Conservation (phyloP, 2,797 vertebrate species). For the Peromyscus attwateri region DNA sequence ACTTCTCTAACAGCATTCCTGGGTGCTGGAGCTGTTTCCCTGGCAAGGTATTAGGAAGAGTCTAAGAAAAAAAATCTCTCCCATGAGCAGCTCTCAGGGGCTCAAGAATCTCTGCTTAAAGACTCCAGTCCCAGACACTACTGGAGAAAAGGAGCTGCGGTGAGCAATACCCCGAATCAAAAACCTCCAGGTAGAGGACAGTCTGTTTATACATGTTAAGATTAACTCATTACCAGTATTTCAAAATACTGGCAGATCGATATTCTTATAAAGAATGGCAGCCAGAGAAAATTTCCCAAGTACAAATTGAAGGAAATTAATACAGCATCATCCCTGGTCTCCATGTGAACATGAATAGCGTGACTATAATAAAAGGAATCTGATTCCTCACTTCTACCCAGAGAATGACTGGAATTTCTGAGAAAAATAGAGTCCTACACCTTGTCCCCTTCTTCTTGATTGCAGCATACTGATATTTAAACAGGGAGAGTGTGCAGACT, state of each 20-base stretch:
- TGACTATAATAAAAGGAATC: background rate
- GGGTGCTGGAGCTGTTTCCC: background rate
- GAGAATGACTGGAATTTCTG: background rate
- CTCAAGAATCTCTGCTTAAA: background rate
- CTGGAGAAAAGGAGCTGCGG: background rate
- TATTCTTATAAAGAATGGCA: conserved; percentile 37
- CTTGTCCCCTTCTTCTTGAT: background rate
- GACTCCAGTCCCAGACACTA: background rate
- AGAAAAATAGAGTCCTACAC: background rate
- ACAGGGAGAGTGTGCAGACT: background rate
- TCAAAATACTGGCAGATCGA: conserved; percentile 39
- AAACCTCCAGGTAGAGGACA: background rate
- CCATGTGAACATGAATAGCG: background rate
- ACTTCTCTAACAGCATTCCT: background rate
- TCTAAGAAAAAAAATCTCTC: background rate
- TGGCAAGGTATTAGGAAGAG: background rate
- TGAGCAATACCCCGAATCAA: conserved; percentile 13
- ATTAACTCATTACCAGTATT: background rate
- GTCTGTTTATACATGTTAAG: background rate
- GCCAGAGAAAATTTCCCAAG: conserved; percentile 36
- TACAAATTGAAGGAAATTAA: conserved; percentile 58
- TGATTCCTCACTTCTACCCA: background rate
- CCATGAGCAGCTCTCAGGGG: background rate
- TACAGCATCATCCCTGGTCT: background rate
- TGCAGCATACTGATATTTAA: background rate